Conservation (phyloP, 2,797 vertebrate species). For the Echiichthys vipera region DNA sequence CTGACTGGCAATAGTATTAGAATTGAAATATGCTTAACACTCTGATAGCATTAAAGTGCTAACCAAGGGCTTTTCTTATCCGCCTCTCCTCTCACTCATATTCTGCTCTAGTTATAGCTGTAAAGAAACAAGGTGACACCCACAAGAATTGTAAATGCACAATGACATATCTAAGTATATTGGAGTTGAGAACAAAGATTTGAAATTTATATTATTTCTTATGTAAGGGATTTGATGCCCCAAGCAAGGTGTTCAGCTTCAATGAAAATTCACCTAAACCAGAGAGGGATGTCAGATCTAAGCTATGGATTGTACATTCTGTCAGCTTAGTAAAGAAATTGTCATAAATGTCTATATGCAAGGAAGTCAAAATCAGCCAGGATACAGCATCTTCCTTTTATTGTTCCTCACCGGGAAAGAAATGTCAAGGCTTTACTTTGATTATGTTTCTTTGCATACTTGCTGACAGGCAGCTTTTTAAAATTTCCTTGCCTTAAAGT, state of each 20-base stretch:
- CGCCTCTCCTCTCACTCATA: neutral
- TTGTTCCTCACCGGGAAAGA: slow-evolving; percentile 42
- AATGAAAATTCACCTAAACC: slow-evolving; percentile 47
- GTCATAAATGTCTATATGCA: slow-evolving; percentile 36
- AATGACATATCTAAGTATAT: slow-evolving; percentile 29
- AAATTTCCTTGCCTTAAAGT: slow-evolving; percentile 47
- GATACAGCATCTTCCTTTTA: neutral
- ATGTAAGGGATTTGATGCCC: slow-evolving; percentile 48
- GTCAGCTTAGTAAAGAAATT: slow-evolving; percentile 36
- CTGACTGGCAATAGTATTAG: slow-evolving; percentile 66
- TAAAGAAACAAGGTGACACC: slow-evolving; percentile 40
- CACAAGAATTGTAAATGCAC: slow-evolving; percentile 20
- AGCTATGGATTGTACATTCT: slow-evolving; percentile 32
- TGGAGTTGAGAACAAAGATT: slow-evolving; percentile 32
- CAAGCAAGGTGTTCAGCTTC: slow-evolving; percentile 53
- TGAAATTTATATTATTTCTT: slow-evolving; percentile 39
- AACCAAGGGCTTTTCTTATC: slow-evolving; percentile 29
- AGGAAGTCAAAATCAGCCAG: slow-evolving; percentile 24
- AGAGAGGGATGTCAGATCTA: slow-evolving; percentile 52
- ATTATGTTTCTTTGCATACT: slow-evolving; percentile 39
- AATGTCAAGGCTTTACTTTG: slow-evolving; percentile 54
- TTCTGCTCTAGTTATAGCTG: slow-evolving; percentile 25
- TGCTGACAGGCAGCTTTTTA: slow-evolving; percentile 51
- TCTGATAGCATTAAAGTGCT: slow-evolving; percentile 32
- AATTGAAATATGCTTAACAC: slow-evolving; percentile 47